These are phyloP conservation scores for Dynastes maya DNA, from an alignment of 2,888 invertebrate species.

Conservation along the genomic window DNA sequence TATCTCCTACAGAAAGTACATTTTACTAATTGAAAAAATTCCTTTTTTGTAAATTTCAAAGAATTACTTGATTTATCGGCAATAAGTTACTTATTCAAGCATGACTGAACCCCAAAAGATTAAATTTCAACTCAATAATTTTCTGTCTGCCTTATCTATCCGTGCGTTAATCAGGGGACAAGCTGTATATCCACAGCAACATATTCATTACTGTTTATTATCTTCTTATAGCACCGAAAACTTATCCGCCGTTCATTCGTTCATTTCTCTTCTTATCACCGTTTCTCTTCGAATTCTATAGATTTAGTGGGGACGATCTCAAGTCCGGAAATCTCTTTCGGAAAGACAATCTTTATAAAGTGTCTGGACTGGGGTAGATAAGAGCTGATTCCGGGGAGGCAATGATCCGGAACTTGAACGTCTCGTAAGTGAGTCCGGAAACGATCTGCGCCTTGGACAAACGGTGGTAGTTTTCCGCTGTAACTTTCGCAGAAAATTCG, in stretches of 20 bases:
- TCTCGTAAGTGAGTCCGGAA: conserved; percentile 63
- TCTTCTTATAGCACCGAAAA: too few species aligned
- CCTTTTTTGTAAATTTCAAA: too few species aligned
- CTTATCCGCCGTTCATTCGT: background rate
- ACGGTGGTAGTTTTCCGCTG: conserved; percentile 61
- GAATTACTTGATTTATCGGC: too few species aligned
- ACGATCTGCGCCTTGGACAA: conserved; percentile 62
- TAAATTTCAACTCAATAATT: too few species aligned
- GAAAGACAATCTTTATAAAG: conserved; percentile 52
- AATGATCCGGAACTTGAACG: conserved; percentile 62
- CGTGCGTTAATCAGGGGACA: too few species aligned
- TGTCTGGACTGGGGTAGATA: conserved; percentile 56
- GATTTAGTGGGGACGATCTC: background rate
- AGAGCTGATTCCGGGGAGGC: conserved; percentile 56
- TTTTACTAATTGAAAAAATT: too few species aligned
- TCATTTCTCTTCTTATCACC: background rate
- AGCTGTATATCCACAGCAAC: too few species aligned
- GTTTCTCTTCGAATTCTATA: background rate
- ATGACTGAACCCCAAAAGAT: too few species aligned
- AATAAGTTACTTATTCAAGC: too few species aligned
- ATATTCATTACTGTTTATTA: too few species aligned
- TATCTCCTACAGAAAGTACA: too few species aligned
- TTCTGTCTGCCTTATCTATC: too few species aligned
- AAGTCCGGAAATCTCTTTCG: conserved; percentile 44
- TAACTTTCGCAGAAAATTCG: background rate